Base-by-base conservation (phyloP, 2,113 vertebrate species). In the Macquaria australasica region DNA sequence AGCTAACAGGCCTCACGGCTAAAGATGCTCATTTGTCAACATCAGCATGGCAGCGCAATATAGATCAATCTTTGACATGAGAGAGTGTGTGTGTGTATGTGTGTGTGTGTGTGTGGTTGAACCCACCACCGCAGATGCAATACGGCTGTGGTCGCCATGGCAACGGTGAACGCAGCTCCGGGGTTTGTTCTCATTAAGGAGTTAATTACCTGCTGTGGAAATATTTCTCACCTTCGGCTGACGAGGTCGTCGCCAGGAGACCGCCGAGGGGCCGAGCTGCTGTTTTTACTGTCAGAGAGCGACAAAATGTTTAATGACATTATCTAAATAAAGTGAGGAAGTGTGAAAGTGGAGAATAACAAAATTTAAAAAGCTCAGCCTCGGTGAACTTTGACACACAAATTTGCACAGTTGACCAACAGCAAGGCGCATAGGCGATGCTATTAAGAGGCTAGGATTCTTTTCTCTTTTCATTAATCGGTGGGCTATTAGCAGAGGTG, bases 1-100 rank as follows among this genome's bases (percentile, higher is more conserved):
- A 72, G 58, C 73, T 85, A 72, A 81, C 43, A 67, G 71, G 83
- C 68, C 11, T 51, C 21, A 0, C 43, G 2, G 73, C 81, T 88
- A 77, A 88, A 84, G 82, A 84, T 9, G 15, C 86, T 89, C 90
- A 85, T 94, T 90, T 88, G 74, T 94, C 94, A 93, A 78, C 79
- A 91, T 93, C 91, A 90, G 72, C 37, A 9, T 18, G 6, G 77
- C 82, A 4, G 63, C 15, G 60, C 72, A 5, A 34, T 28, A 58
- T 21, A 84, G 63, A 92, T 89, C 83, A 86, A 87, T 88, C 88
- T 87, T 4, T 58, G 45, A 73, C 51, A 4, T 16, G 28, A 8
- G 48, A 14, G 43, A 55, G 28, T 51, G 51, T 67, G 70, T 0
- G 69, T 37, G 56, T 23, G 77, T 58, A 51, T 71, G 74, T 79